Evolutionary conservation across 2,113 vertebrate species (phyloP).

Genomic region (Myotis lucifugus): DNA sequence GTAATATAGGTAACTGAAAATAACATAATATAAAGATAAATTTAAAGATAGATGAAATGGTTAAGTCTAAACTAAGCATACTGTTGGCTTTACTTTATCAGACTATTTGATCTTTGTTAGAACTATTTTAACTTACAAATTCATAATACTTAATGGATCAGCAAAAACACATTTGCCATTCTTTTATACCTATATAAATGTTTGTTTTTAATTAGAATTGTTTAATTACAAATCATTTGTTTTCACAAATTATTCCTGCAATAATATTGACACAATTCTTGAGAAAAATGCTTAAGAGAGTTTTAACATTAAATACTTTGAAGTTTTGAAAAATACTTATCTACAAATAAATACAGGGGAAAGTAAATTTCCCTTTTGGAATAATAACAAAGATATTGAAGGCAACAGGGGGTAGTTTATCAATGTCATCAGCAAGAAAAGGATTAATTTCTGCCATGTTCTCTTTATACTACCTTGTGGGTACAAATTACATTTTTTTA

Average conservation of each 20-base stretch:
- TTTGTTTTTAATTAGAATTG: background rate
- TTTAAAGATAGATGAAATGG: background rate
- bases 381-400: slow-evolving; percentile 87
- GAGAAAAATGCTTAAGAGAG: background rate
- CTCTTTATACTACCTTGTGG: slow-evolving; percentile 83
- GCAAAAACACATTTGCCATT: background rate
- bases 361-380: slow-evolving; percentile 86
- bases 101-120: background rate
- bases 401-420: slow-evolving; percentile 86
- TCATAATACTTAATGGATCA: background rate
- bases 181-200: background rate
- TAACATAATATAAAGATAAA: background rate
- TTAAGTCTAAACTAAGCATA: background rate
- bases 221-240: background rate
- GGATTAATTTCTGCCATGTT: slow-evolving; percentile 90
- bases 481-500: slow-evolving; percentile 91
- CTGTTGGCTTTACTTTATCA: background rate
- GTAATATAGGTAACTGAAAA: background rate
- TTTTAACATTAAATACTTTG: slow-evolving; percentile 69
- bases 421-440: slow-evolving; percentile 87
- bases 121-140: slow-evolving; percentile 29
- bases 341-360: slow-evolving; percentile 53
- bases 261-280: background rate
- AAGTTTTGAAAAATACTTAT: slow-evolving; percentile 64
- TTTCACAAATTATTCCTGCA: background rate